Conservation (phyloP, 1,140 invertebrate genomes). For the Microplitis mediator region DNA sequence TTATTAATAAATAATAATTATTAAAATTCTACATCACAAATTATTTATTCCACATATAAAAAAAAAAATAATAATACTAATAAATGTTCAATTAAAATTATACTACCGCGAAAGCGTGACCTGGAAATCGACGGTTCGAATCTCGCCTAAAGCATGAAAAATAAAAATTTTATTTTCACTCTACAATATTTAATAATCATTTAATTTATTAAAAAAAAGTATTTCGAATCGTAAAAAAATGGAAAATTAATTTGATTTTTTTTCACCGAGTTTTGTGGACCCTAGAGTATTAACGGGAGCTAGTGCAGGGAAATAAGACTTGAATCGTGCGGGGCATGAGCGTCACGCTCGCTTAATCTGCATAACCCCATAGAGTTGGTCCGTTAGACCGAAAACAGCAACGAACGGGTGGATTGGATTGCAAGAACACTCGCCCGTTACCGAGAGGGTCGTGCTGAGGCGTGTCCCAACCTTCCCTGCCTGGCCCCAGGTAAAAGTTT, state of each 20-base stretch:
- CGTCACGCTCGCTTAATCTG: slow-evolving; percentile 56
- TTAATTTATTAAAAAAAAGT: too few relatives aligned
- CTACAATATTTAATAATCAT: too few relatives aligned
- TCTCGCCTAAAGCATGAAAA: too few relatives aligned
- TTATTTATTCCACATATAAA: too few relatives aligned
- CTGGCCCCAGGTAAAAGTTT: not conserved
- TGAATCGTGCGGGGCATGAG: slow-evolving; percentile 35
- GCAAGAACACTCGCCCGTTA: slow-evolving; percentile 50
- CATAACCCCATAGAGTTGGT: slow-evolving; percentile 49
- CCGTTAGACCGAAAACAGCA: slow-evolving; percentile 51
- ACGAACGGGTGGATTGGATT: slow-evolving; percentile 36
- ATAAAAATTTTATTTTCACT: too few relatives aligned
- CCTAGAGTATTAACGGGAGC: slow-evolving; percentile 1
- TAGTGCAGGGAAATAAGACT: not conserved
- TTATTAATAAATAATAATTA: too few relatives aligned
- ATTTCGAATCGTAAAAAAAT: not conserved
- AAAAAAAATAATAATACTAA: too few relatives aligned
- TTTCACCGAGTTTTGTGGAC: not conserved
- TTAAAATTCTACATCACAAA: too few relatives aligned
- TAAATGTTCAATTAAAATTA: too few relatives aligned
- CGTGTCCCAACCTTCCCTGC: not conserved
- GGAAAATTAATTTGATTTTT: not conserved
- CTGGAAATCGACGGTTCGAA: too few relatives aligned
- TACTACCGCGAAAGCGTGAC: too few relatives aligned
- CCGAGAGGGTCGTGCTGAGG: slow-evolving; percentile 24